phyloP scores from a whole-genome alignment of 2,888 invertebrate species.

The Orchesella flavescens region DNA sequence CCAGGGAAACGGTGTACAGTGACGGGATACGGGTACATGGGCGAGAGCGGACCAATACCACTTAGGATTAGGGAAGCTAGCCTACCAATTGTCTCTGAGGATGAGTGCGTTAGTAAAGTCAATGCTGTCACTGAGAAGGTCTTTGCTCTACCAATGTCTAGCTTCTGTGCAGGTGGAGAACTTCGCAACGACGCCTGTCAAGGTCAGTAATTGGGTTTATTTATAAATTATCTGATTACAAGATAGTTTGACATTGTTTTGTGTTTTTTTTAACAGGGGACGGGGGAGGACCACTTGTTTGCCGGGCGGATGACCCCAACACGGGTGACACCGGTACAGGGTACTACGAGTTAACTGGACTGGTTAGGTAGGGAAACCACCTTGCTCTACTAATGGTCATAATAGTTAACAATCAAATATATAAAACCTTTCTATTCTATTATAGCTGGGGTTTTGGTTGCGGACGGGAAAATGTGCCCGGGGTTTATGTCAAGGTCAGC shows the following conservation, averaged over 20 bases:
- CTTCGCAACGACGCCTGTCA: slow-evolving; percentile 94
- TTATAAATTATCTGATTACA: too few relatives aligned
- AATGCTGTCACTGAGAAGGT: slow-evolving; percentile 96
- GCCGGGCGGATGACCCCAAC: slow-evolving; percentile 79
- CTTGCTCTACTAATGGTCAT: too few relatives aligned
- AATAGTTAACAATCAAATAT: background rate
- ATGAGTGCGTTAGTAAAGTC: slow-evolving; percentile 92
- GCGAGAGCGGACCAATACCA: slow-evolving; percentile 89
- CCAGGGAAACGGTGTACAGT: slow-evolving; percentile 90
- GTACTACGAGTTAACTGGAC: slow-evolving; percentile 91
- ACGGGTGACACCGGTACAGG: slow-evolving; percentile 75
- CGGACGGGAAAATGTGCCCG: slow-evolving; percentile 81
- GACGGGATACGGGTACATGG: slow-evolving; percentile 96
- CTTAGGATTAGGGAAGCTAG: slow-evolving; percentile 90
- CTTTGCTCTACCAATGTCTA: slow-evolving; percentile 92
- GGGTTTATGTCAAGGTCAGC: slow-evolving; percentile 97
- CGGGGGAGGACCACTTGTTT: slow-evolving; percentile 67
- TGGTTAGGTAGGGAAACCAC: slow-evolving; percentile 89
- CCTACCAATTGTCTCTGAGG: slow-evolving; percentile 92
- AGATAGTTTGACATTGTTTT: too few relatives aligned
- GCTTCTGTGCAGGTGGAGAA: slow-evolving; percentile 95
- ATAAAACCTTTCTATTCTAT: slow-evolving; percentile 69
- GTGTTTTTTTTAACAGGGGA: slow-evolving; percentile 39
- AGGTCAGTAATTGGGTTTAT: slow-evolving; percentile 75
- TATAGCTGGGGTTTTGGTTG: slow-evolving; percentile 94